Evolutionary conservation across 2,888 invertebrate genomes (phyloP).

Genomic region (Ophion slaviceki): DNA sequence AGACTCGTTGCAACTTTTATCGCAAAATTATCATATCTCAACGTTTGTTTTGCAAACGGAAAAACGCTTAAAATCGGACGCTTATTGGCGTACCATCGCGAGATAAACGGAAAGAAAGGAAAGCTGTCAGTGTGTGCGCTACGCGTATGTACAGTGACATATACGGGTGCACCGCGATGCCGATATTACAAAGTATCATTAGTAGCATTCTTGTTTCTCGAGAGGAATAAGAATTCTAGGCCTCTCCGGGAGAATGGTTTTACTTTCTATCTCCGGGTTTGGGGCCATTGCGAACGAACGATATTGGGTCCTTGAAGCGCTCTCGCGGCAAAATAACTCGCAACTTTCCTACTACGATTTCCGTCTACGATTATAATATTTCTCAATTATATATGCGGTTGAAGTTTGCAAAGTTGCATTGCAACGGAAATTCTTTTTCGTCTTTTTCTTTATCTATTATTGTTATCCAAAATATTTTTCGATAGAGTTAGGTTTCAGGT

Average conservation of each 20-base stretch:
- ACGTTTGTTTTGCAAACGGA: neutral
- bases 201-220: neutral
- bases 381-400: neutral
- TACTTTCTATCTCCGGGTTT: slow-evolving; percentile 55
- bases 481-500: no score
- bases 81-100: neutral
- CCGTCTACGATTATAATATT: neutral
- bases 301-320: slow-evolving; percentile 41
- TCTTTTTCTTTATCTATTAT: no score
- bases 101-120: neutral
- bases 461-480: no score
- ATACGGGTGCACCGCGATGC: neutral
- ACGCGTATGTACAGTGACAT: neutral
- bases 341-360: neutral
- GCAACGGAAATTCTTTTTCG: no score
- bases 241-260: slow-evolving; percentile 25
- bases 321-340: slow-evolving; percentile 12
- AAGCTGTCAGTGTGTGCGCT: neutral
- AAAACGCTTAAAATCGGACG: neutral
- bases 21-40: neutral
- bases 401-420: neutral
- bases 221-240: slow-evolving; percentile 22
- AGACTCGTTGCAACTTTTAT: neutral
- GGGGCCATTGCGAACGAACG: slow-evolving; percentile 13
- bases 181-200: neutral